Evolutionary conservation across 2,888 invertebrate genomes (phyloP).

Genomic region (Lasioglossum malachurum): DNA sequence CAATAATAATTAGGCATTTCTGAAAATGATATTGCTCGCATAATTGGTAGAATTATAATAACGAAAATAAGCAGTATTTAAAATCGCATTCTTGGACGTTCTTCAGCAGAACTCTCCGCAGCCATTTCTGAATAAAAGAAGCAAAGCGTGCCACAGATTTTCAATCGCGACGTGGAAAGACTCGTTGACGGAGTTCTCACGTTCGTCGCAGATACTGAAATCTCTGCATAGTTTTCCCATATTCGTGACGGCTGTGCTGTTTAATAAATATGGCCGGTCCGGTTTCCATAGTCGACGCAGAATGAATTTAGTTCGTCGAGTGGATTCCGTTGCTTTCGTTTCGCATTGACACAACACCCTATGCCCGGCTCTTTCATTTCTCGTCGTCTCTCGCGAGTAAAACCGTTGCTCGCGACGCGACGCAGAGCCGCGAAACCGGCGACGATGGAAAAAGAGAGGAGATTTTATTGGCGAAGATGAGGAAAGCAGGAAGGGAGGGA

Average conservation of each 20-base stretch:
- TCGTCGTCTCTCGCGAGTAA: neutral
- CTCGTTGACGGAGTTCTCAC: neutral
- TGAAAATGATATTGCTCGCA: neutral
- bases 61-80: neutral
- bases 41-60: neutral
- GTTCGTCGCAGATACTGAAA: neutral
- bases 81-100: neutral
- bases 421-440: neutral
- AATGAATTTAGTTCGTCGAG: constrained; percentile 22
- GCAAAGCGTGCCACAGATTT: neutral
- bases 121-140: no score
- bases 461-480: constrained; percentile 40
- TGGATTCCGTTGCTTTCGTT: constrained; percentile 28
- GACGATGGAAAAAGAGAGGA: constrained; percentile 13
- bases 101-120: neutral
- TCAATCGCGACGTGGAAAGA: neutral
- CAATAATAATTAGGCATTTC: neutral
- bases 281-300: neutral
- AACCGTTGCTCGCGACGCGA: neutral
- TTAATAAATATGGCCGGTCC: neutral
- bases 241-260: neutral
- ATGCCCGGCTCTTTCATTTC: neutral
- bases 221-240: neutral
- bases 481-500: neutral
- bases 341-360: constrained; percentile 14